phyloP scores from a whole-genome alignment of 2,888 invertebrate species.

The Eurytoma californica region DNA sequence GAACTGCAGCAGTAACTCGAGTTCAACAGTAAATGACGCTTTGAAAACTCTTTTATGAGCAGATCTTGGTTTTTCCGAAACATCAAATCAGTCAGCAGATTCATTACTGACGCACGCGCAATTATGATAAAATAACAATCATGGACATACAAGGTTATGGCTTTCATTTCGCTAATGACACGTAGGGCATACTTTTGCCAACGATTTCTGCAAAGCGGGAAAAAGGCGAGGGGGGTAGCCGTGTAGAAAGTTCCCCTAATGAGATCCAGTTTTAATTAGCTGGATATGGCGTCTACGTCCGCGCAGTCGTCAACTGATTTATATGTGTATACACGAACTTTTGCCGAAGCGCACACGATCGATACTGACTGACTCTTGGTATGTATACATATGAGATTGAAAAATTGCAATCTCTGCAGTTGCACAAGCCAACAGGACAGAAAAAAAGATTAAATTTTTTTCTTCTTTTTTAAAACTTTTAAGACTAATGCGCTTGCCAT shows the following conservation, averaged over 20 bases:
- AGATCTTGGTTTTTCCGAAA: constrained; percentile 6
- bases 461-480: too few relatives aligned
- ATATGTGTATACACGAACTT: constrained; percentile 9
- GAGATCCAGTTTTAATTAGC: constrained; percentile 57
- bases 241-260: constrained; percentile 52
- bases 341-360: constrained; percentile 37
- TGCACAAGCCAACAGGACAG: background rate
- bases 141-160: constrained; percentile 27
- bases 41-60: too few relatives aligned
- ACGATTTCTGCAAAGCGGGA: constrained; percentile 49
- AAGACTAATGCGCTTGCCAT: too few relatives aligned
- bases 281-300: constrained; percentile 30
- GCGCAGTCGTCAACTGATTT: constrained; percentile 1
- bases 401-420: constrained; percentile 10
- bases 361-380: constrained; percentile 6
- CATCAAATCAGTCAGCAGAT: constrained; percentile 2
- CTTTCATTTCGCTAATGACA: constrained; percentile 50
- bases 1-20: too few relatives aligned
- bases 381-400: constrained; percentile 16
- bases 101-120: constrained; percentile 29
- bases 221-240: constrained; percentile 14
- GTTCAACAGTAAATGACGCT: too few relatives aligned
- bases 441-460: background rate
- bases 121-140: constrained; percentile 51
- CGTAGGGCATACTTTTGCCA: background rate